phyloP scores from a whole-genome alignment of 30 jellyfish, hydroid and myxozoan genomes.

The Clytia hemisphaerica region DNA sequence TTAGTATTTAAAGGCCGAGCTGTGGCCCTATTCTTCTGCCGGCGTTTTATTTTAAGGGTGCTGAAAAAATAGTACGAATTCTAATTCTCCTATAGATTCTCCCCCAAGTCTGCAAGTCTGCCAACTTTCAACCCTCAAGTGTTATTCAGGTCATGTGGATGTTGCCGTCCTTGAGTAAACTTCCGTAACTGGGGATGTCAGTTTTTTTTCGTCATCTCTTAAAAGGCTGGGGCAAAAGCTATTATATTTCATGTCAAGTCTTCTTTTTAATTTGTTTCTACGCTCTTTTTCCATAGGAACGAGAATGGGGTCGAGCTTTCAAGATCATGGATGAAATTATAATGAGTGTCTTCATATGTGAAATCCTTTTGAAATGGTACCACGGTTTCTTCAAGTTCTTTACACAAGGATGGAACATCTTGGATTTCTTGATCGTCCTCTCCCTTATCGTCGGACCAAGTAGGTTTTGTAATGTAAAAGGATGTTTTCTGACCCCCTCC shows the following conservation, averaged over 20 bases:
- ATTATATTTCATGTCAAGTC: too few species aligned
- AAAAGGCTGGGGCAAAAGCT: too few species aligned
- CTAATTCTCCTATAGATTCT: too few species aligned
- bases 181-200: not conserved
- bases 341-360: slow-evolving; percentile 85
- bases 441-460: slow-evolving; percentile 85
- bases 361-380: slow-evolving; percentile 81
- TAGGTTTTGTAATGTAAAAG: slow-evolving; percentile 24
- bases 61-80: too few species aligned
- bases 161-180: too few species aligned
- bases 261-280: not conserved
- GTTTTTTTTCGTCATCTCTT: not conserved
- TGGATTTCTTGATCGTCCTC: slow-evolving; percentile 71
- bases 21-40: too few species aligned
- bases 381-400: slow-evolving; percentile 77
- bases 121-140: too few species aligned
- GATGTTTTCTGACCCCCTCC: not conserved
- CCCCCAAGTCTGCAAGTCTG: too few species aligned
- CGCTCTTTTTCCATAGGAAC: slow-evolving; percentile 31
- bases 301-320: slow-evolving; percentile 61
- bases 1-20: too few species aligned
- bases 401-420: slow-evolving; percentile 85
- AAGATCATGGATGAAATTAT: slow-evolving; percentile 75
- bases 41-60: too few species aligned
- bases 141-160: too few species aligned